Base-by-base conservation (phyloP, 1,140 invertebrate genomes). In the Hyles vespertilio region DNA sequence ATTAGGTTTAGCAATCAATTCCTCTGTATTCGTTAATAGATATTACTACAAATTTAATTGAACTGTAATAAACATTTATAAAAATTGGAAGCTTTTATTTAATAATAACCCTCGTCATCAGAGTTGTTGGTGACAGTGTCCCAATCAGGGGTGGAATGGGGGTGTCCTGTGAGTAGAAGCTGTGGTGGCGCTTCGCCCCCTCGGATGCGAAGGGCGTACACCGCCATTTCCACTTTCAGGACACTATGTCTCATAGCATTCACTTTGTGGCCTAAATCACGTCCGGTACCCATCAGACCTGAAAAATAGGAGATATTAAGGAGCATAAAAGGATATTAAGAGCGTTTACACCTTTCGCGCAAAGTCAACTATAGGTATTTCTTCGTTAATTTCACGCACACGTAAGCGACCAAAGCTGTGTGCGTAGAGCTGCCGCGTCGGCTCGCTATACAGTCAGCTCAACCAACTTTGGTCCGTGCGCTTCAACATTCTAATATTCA, bases 171-270 rank as follows among this genome's bases (percentile, higher is more conserved):
- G 32, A 75, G 12, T 43, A 85, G 51, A 45, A 83, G 58, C 9
- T 68, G 53, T 2, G 81, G 65, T 0, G 85, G 81, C 0, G 95
- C 93, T 71, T 97, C 96, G 2, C 93, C 94, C 0, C 95, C 95
- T 12, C 96, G 91, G 0, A 98, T 93, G 67, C 93, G 92, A 4
- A 97, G 91, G 9, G 94, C 95, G 69, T 97, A 97, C 80, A 95
- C 96, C 1, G 96, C 95, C 52, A 92, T 92, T 85, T 98, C 96
- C 68, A 96, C 95, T 89, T 98, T 97, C 2, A 89, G 68, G 33
- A 97, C 89, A 77, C 94, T 96, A 69, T 93, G 93, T 46, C 92
- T 91, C 40, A 96, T 89, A 2, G 92, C 92, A 11, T 88, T 89
- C 32, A 94, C 75, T 84, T 98, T 98, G n/a, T 92, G 90, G 52